A percentile compares a stretch with the other conserved stretches of the same genome.
Evolutionary conservation across 2,888 invertebrate species (phyloP).

Genomic region (Dynastes maya): DNA sequence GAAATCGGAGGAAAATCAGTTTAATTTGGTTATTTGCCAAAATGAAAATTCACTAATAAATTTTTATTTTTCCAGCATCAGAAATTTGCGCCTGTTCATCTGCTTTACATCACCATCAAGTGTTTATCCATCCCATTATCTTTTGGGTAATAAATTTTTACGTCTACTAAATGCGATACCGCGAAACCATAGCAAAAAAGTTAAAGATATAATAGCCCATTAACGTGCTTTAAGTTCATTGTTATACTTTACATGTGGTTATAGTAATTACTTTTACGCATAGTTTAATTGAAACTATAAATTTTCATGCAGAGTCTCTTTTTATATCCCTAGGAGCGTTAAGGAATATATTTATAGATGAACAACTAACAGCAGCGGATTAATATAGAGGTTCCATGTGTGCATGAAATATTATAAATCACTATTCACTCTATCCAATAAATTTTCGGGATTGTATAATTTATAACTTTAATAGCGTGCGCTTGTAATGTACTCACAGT

Average conservation of each 20-base stretch:
- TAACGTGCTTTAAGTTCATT: not conserved
- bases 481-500: not conserved
- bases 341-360: slow-evolving; percentile 2
- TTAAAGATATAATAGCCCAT: not conserved
- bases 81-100: not conserved
- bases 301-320: not conserved
- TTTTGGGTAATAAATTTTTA: not conserved
- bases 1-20: not conserved
- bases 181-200: too few species aligned
- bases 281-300: not conserved
- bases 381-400: not conserved
- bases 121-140: slow-evolving; percentile 8
- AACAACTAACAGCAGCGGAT: not conserved
- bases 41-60: slow-evolving; percentile 32
- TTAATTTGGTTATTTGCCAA: slow-evolving; percentile 39
- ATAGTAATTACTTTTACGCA: not conserved
- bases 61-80: slow-evolving; percentile 1
- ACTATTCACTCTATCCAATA: not conserved
- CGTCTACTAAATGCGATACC: too few species aligned
- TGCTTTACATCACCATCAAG: slow-evolving; percentile 10
- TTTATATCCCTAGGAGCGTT: not conserved
- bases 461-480: not conserved
- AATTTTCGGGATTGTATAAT: not conserved
- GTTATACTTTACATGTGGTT: not conserved
- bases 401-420: slow-evolving; percentile 15